Base-by-base conservation (phyloP, 2,888 invertebrate species). In the Ommatoiulus sabulosus region DNA sequence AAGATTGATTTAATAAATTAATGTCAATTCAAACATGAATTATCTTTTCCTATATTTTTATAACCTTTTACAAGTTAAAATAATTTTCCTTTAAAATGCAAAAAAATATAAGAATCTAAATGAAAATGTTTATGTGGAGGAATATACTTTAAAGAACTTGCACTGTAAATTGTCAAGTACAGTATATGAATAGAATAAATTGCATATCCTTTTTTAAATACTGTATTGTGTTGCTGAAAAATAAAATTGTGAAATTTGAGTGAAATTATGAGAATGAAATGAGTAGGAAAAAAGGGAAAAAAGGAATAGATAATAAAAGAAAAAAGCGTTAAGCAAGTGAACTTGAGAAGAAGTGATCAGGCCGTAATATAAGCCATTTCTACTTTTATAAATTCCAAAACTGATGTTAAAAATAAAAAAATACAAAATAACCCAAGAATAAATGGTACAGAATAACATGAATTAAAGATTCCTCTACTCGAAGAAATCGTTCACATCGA, bases 401-500 rank as follows among this genome's bases (percentile, higher is more conserved):
- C 80, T 80, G 35, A 24, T 12, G 35, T 80, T 8, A 72, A 80
- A 80, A 10, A 35, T 35, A 15, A 80, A 80, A 35, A 80, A 80
- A 80, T 80, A 80, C 15, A 80, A 35, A 80, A 80, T 12, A 35
- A 80, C 3, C 1, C 35, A 80, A 35, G 24, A 35, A 35, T 7
- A 80, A 80, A 12, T 12, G 24, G 12, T 8, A 43, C 15, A 52
- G 24, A 72, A 43, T 12, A 35, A 80, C 80, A 35, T 80, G 35
- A 80, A 35, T 80, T 80, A 43, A 80, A 80, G 80, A 35, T 80
- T 80, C 80, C 15, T 43, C 80, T 80, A 35, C 80, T 15, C 12
- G 80, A 80, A 80, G 80, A 80, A 80, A 80, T 80, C 80, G 80
- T 24, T 80, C 80, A 80, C 80, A 72, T 24, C 35, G 35, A 80